Evolutionary conservation across 1,140 invertebrate species (phyloP), one percentile per base, ranked within the genome.

Genomic region (Lethrus apterus): DNA sequence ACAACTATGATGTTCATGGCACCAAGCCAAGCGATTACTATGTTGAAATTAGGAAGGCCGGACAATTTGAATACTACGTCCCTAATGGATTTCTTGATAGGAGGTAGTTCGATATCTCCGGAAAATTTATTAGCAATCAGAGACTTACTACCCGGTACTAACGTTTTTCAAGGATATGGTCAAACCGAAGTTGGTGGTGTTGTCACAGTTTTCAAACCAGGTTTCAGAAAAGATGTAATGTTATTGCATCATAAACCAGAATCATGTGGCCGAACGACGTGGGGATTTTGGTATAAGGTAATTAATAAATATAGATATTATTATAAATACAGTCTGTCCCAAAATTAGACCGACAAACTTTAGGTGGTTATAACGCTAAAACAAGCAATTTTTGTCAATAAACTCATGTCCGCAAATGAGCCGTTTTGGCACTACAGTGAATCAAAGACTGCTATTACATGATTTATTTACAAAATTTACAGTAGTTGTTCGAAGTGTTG

Each of bases 81-180:
- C 26, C 32, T 65, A 4, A 23, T 40, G 10, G 46, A 44, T 15
- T 21, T 59, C 1, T 11, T 50, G 2, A 54, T 51, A 4, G 63
- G 58, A 11, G 63, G 63, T 4, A 54, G 50, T 14, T 19, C 49
- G 4, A 34, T 63, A 10, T 41, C 54, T 0, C 34, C 43, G n/a
- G 32, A 55, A 24, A 45, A 54, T 24, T 34, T 56, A 19, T 10
- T 46, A 18, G 33, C 29, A 20, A 34, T 65, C 2, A 31, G 61
- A 21, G 61, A 65, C 42, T 14, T 62, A 7, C 36, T 65, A 13
- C 61, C 63, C 11, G 61, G 60, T 5, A 55, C 58, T n/a, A 54
- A 57, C 36, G 49, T 63, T 3, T 46, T 23, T 36, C 44, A 55
- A 31, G 43, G 13, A 10, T 65, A 59, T 36, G 63, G 61, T 2